Evolutionary conservation across 2,797 vertebrate species (phyloP), one percentile per base, ranked within the genome.

Genomic region (Crax fasciolata): DNA sequence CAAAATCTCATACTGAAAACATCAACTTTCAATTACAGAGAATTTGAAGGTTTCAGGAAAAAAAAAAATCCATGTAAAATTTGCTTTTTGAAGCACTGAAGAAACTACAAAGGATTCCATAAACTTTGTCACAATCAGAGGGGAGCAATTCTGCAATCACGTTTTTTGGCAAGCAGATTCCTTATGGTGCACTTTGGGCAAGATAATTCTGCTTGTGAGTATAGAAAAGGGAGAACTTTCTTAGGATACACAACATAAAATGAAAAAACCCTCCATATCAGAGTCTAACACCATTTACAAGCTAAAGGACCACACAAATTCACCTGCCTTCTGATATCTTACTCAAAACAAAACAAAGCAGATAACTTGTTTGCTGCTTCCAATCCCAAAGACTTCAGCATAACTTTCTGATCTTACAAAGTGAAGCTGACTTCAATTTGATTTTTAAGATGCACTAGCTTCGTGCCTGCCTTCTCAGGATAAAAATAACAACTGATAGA

Each of bases 201-300:
- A 83, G 4, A 68, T 49, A 58, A 67, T 62, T 84, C 84, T 84
- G 87, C 58, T 82, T 89, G 88, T 68, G 96, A 94, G 92, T 94
- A 93, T 89, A 63, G 59, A 83, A 95, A 94, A 92, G 72, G 9
- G 48, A 96, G 59, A 95, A 80, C 41, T 89, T 93, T 84, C 71
- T 82, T 74, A 77, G 78, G 75, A 84, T 59, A 68, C 35, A 74
- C 78, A 59, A 87, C 13, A 78, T 65, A 80, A 94, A 96, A 84
- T 57, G 51, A 83, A 73, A 85, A 92, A 94, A 94, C 9, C 44
- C 38, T 12, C 15, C 88, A 68, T 27, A 92, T 32, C 65, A 90
- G 84, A 90, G 92, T 87, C 71, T 61, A 66, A 65, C 88, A 35
- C 30, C 57, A 62, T 63, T 89, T 61, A 39, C 71, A 79, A 38